These are phyloP conservation scores for Trichacis sp. DNA, from an alignment of 2,888 invertebrate genomes.

Conservation along the genomic window DNA sequence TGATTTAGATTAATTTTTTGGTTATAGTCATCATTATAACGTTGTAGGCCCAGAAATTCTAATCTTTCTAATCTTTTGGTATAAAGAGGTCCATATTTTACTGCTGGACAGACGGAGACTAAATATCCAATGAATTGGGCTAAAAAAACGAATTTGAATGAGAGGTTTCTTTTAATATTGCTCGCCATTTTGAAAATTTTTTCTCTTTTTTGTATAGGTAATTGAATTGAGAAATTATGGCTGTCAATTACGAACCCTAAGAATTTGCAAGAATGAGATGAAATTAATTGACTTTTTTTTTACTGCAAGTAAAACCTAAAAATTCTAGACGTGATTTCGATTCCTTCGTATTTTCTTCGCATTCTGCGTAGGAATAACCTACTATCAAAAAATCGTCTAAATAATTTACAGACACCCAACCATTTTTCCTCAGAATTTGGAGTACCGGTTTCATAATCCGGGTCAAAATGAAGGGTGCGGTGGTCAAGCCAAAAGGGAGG, in stretches of 20 bases:
- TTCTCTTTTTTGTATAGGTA: conserved; percentile 15
- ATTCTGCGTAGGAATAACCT: conserved; percentile 12
- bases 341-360: conserved; percentile 5
- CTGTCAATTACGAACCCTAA: conserved; percentile 29
- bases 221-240: neutral
- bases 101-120: conserved; percentile 25
- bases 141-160: conserved; percentile 22
- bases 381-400: conserved; percentile 36
- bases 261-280: conserved; percentile 14
- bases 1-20: conserved; percentile 15
- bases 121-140: conserved; percentile 27
- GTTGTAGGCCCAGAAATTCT: conserved; percentile 16
- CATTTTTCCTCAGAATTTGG: conserved; percentile 8
- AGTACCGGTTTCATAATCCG: conserved; percentile 33
- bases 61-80: conserved; percentile 19
- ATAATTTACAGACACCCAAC: conserved; percentile 25
- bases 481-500: conserved; percentile 34
- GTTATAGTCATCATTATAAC: conserved; percentile 20
- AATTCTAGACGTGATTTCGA: conserved; percentile 11
- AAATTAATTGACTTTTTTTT: conserved; percentile 16
- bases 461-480: conserved; percentile 32
- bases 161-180: neutral
- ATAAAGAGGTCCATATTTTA: conserved; percentile 26
- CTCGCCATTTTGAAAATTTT: conserved; percentile 3
- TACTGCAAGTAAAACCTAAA: conserved; percentile 25